Percentiles rank a stretch among this genome's conserved stretches.
phyloP scores from a whole-genome alignment of 2,888 invertebrate genomes.

The Melipona beecheii region DNA sequence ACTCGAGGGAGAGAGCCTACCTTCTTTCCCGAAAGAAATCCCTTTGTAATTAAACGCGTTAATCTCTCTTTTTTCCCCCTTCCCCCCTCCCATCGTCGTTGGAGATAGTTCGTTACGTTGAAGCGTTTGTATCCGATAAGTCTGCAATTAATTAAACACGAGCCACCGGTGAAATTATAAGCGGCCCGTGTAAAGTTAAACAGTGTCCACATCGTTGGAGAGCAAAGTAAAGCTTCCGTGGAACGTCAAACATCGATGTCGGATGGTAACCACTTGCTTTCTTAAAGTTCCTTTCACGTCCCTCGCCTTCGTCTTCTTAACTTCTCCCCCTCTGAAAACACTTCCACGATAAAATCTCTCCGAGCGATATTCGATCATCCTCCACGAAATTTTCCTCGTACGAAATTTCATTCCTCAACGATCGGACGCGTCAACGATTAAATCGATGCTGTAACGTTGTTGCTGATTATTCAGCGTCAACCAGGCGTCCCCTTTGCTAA shows the following conservation, averaged over 20 bases:
- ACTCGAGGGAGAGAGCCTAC: neutral
- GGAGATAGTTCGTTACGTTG: slow-evolving; percentile 6
- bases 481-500: neutral
- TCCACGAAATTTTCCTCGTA: neutral
- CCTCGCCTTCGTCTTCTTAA: neutral
- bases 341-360: neutral
- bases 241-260: slow-evolving; percentile 21
- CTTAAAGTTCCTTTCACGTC: slow-evolving; percentile 5
- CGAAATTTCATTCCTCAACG: neutral
- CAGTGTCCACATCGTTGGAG: slow-evolving; percentile 27
- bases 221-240: slow-evolving; percentile 24
- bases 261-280: slow-evolving; percentile 3
- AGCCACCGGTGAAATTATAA: slow-evolving; percentile 36
- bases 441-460: neutral
- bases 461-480: neutral
- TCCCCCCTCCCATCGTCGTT: no score
- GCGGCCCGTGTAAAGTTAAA: slow-evolving; percentile 29
- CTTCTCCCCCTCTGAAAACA: neutral
- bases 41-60: slow-evolving; percentile 43
- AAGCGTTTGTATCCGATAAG: slow-evolving; percentile 47
- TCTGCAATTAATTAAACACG: slow-evolving; percentile 50
- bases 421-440: neutral
- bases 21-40: slow-evolving; percentile 25
- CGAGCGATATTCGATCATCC: no score
- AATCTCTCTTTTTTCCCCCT: slow-evolving; percentile 9